Evolutionary conservation across 23 tunicate species (phyloP).

Genomic region (Trididemnum clinides): DNA sequence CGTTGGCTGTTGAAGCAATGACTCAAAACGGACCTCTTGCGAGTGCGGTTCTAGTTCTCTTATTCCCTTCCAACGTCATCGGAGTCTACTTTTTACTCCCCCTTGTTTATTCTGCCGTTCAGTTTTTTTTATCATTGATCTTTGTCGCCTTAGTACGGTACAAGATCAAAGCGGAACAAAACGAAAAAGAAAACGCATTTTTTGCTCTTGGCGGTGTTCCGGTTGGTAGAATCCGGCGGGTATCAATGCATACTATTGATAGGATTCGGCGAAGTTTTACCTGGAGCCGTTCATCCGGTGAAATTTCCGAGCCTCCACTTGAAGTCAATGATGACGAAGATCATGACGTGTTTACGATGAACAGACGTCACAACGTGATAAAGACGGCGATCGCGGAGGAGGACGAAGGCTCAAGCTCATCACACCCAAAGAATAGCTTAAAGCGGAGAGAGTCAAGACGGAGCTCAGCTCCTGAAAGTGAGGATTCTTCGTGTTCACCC

Average conservation of each 20-base stretch:
- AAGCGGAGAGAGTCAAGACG: neutral
- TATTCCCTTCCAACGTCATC: constrained; percentile 46
- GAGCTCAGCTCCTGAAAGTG: no score
- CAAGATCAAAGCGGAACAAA: neutral
- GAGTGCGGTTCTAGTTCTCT: constrained; percentile 40
- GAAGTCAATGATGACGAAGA: neutral
- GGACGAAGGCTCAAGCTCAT: neutral
- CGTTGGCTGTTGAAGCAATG: constrained; percentile 62
- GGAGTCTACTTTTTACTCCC: constrained; percentile 51
- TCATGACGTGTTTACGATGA: neutral
- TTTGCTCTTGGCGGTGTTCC: neutral
- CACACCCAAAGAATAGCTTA: neutral
- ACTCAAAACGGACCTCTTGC: constrained; percentile 58
- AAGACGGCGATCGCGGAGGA: constrained; percentile 16
- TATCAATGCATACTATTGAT: constrained; percentile 46
- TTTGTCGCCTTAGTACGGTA: constrained; percentile 36
- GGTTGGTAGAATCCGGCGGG: constrained; percentile 29
- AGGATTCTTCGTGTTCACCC: no score
- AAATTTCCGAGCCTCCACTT: neutral
- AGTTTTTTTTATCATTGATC: constrained; percentile 30
- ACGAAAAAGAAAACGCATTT: neutral
- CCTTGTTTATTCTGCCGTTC: constrained; percentile 46
- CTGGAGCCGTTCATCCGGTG: neutral
- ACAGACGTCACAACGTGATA: neutral
- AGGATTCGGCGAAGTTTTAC: constrained; percentile 18